Evolutionary conservation across 1,140 invertebrate genomes (phyloP).

Genomic region (Drosophila rufa): DNA sequence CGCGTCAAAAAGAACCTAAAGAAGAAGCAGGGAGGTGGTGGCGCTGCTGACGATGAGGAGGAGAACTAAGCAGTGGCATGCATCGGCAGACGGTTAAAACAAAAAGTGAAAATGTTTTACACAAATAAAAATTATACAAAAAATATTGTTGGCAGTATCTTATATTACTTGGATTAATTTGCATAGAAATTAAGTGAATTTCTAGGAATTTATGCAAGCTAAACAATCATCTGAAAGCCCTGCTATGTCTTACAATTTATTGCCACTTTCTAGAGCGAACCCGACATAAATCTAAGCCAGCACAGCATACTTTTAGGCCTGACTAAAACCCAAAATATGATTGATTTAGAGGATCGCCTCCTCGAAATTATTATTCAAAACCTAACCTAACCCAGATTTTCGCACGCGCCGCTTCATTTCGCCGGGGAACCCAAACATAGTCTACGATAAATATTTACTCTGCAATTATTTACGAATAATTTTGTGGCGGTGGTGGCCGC

Average conservation of each 20-base stretch:
- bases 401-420: conserved; percentile 6
- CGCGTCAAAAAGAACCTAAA: no score
- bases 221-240: not conserved
- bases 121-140: no score
- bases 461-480: conserved; percentile 50
- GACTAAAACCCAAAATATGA: not conserved
- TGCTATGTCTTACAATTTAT: not conserved
- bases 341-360: not conserved
- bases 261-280: not conserved
- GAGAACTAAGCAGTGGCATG: no score
- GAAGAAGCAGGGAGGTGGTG: no score
- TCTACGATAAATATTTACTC: conserved; percentile 57
- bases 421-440: not conserved
- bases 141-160: no score
- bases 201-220: not conserved
- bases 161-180: no score
- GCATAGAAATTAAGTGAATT: no score
- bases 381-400: conserved; percentile 5
- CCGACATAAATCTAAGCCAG: not conserved
- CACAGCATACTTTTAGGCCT: conserved; percentile 5
- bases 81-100: no score
- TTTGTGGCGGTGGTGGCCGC: conserved; percentile 17
- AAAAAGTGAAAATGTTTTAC: no score
- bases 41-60: no score
- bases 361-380: conserved; percentile 7